These are phyloP conservation scores for Chelon auratus DNA, from an alignment of 2,797 vertebrate genomes.

Conservation along the genomic window DNA sequence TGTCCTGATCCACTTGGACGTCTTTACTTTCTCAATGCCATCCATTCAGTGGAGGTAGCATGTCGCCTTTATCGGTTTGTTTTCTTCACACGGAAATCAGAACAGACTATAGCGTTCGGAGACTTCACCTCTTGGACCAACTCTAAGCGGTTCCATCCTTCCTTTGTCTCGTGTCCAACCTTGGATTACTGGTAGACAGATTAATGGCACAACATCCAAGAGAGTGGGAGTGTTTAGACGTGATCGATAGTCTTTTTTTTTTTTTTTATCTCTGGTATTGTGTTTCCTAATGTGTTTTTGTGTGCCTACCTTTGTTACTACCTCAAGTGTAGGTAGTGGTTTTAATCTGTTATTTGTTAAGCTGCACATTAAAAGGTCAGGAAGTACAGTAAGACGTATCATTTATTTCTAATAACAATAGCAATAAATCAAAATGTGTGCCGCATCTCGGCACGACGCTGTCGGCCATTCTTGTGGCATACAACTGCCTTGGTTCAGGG, in stretches of 20 bases:
- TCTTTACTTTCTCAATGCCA: not conserved
- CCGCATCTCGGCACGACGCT: slow-evolving; percentile 21
- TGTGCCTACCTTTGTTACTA: slow-evolving; percentile 3
- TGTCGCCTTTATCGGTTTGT: slow-evolving; percentile 14
- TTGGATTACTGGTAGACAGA: slow-evolving; percentile 62
- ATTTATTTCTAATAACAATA: not conserved
- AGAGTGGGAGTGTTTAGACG: slow-evolving; percentile 54
- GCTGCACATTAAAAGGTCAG: not conserved
- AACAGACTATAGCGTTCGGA: slow-evolving; percentile 28
- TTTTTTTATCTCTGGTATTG: slow-evolving; percentile 40
- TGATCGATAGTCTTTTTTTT: slow-evolving; percentile 49
- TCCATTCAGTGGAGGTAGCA: slow-evolving; percentile 2
- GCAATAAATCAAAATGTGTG: not conserved
- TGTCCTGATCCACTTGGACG: slow-evolving; percentile 1
- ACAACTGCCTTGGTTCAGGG: slow-evolving; percentile 39
- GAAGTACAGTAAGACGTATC: not conserved
- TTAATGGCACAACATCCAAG: slow-evolving; percentile 52
- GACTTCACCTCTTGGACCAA: slow-evolving; percentile 45
- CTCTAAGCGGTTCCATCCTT: slow-evolving; percentile 47
- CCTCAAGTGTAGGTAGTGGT: slow-evolving; percentile 2
- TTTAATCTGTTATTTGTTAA: not conserved
- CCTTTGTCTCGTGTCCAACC: slow-evolving; percentile 42
- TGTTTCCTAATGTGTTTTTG: slow-evolving; percentile 38
- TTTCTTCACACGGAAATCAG: slow-evolving; percentile 30
- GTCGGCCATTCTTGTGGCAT: slow-evolving; percentile 26